Evolutionary conservation across 2,888 invertebrate species (phyloP).

Genomic region (Lithophane ornitopus): DNA sequence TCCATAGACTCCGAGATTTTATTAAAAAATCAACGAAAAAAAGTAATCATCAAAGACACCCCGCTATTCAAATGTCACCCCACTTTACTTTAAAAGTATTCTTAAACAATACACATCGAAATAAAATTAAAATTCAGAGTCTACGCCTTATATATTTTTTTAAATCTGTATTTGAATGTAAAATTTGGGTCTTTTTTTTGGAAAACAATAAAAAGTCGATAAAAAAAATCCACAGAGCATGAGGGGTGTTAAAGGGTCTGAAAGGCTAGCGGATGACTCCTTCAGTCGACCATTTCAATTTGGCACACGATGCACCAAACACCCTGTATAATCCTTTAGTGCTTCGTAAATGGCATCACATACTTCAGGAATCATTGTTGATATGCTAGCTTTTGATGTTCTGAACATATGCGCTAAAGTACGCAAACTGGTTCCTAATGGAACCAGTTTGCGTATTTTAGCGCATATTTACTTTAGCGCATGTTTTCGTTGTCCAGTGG

Average conservation of each 20-base stretch:
- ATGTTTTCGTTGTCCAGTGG: background rate
- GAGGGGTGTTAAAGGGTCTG: background rate
- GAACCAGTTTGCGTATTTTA: too few relatives aligned
- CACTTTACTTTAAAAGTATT: slow-evolving; percentile 21
- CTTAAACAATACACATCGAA: too few relatives aligned
- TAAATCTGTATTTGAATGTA: too few relatives aligned
- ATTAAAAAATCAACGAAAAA: slow-evolving; percentile 35
- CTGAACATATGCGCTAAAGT: too few relatives aligned
- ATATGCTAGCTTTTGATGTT: too few relatives aligned
- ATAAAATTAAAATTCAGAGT: too few relatives aligned
- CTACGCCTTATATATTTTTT: too few relatives aligned
- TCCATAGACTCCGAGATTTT: slow-evolving; percentile 24
- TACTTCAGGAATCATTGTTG: too few relatives aligned
- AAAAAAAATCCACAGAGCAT: background rate
- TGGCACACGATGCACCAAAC: slow-evolving; percentile 3
- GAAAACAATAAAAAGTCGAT: background rate
- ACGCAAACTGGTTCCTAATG: too few relatives aligned
- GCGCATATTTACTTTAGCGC: too few relatives aligned
- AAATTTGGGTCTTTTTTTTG: background rate
- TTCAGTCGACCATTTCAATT: background rate
- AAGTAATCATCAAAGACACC: slow-evolving; percentile 33
- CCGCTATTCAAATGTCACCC: slow-evolving; percentile 26
- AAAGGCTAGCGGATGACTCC: background rate
- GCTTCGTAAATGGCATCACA: too few relatives aligned
- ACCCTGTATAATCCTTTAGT: background rate